A percentile compares a stretch with the other conserved stretches of the same genome.
Evolutionary conservation across 2,113 vertebrate genomes (phyloP).

Genomic region (Lontra canadensis): DNA sequence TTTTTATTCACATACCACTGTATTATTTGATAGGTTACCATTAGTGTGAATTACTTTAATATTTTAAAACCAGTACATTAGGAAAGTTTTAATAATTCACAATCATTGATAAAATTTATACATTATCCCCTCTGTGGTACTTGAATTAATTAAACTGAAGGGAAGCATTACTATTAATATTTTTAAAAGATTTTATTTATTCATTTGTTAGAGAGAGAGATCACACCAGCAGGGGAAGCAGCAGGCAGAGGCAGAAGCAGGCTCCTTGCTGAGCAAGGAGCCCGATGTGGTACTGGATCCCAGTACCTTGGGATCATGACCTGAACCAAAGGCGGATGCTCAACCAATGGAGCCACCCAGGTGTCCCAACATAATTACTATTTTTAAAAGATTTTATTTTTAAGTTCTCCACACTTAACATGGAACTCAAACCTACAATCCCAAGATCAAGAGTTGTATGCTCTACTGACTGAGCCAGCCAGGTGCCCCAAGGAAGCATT

Average conservation of each 20-base stretch:
- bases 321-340: too few species aligned
- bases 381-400: background rate
- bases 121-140: background rate
- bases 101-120: background rate
- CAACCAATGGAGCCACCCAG: too few species aligned
- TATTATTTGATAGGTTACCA: constrained; percentile 21
- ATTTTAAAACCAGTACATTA: background rate
- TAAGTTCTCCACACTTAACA: background rate
- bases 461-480: background rate
- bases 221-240: too few species aligned
- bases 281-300: too few species aligned
- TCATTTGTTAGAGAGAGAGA: too few species aligned
- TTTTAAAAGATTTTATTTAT: background rate
- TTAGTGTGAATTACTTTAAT: background rate
- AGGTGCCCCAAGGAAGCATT: background rate
- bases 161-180: background rate
- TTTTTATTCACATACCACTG: background rate
- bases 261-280: too few species aligned
- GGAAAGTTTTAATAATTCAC: background rate
- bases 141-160: constrained; percentile 4
- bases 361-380: background rate
- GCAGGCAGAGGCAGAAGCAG: too few species aligned
- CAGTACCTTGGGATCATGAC: too few species aligned
- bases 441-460: background rate
- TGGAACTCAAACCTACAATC: background rate